Base-by-base conservation (phyloP, 2,888 invertebrate species). In the Petrophora chlorosata region DNA sequence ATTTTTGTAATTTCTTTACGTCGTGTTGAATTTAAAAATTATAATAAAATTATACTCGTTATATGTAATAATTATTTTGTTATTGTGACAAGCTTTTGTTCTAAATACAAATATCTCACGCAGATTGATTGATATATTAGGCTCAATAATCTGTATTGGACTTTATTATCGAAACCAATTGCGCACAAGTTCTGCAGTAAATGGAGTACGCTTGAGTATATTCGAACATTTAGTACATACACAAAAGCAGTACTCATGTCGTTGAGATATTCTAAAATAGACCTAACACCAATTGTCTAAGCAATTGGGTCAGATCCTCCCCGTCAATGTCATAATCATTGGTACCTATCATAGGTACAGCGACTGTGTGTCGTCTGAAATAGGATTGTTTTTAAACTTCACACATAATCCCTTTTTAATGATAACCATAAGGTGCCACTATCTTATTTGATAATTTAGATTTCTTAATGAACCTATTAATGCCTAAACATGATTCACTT, bases 61-160 rank as follows among this genome's bases (percentile, higher is more conserved):
- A n/a, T 8, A 3, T 25, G 10, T 10, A 10, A 3, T 25, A 9
- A 25, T 9, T 9, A 19, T 19, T 5, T n/a, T n/a, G n/a, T n/a
- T n/a, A n/a, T n/a, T 19, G 5, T 25, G 25, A 25, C 10, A 25
- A 25, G 3, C 12, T 19, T 17, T 12, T 12, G 7, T 19, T 19
- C 12, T 25, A 25, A 1, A 8, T 13, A 56, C 53, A 50, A 56
- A 36, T 42, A 28, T 54, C 13, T 16, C n/a, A 16, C 25, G 36
- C 16, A 25, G 3, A 58, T 48, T 53, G 62, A 59, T 58, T 59
- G 13, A 28, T 71, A 60, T 61, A 64, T 67, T 65, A 63, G 67
- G 72, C 75, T 76, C 78, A 72, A 75, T 65, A 73, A 66, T 76
- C 74, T 73, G 60, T 63, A 69, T 70, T 76, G 73, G 78, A 79